Base-by-base conservation (phyloP, 1,140 invertebrate species). In the Leucophenga varia region DNA sequence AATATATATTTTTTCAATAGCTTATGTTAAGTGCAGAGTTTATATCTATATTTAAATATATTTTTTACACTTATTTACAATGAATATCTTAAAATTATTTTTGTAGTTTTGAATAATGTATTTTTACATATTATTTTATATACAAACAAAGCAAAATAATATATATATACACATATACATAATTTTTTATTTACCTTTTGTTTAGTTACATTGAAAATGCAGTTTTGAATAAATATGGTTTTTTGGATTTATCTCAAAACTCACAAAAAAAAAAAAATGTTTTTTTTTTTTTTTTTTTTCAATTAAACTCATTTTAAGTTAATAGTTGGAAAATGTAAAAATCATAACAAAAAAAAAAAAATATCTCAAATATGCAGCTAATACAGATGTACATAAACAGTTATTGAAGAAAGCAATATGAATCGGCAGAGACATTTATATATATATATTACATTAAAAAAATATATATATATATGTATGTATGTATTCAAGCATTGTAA, bases 191-290 rank as follows among this genome's bases (percentile, higher is more conserved):
- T n/a, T n/a, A n/a, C n/a, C n/a, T n/a, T n/a, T n/a, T n/a, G n/a
- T n/a, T n/a, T n/a, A n/a, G 5, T 25, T 25, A 25, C 22, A 5
- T 25, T 6, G 22, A 34, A 48, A 59, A 51, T 63, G 69, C 51
- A 55, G 64, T 69, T 72, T 72, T 72, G 68, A 72, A 72, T 72
- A 72, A 72, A 72, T 72, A 72, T 72, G 61, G 42, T 72, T 72
- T 72, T 72, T 72, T 72, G 61, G 64, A 72, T 72, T 72, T 72
- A 72, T 72, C 54, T 72, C 69, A 72, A 72, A 72, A 72, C 59
- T 61, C 64, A 61, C 39, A 42, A 37, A 44, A 58, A 67, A 57
- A 57, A 30, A 41, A 34, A 31, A 13, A 18, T 30, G 17, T 34
- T 13, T 43, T 43, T 32, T 31, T 43, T 43, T 43, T 19, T 39